Percentiles rank a stretch among this genome's conserved stretches.
These are phyloP conservation scores for Diploscapter pachys DNA, from an alignment of 1,140 invertebrate genomes.

Conservation along the genomic window DNA sequence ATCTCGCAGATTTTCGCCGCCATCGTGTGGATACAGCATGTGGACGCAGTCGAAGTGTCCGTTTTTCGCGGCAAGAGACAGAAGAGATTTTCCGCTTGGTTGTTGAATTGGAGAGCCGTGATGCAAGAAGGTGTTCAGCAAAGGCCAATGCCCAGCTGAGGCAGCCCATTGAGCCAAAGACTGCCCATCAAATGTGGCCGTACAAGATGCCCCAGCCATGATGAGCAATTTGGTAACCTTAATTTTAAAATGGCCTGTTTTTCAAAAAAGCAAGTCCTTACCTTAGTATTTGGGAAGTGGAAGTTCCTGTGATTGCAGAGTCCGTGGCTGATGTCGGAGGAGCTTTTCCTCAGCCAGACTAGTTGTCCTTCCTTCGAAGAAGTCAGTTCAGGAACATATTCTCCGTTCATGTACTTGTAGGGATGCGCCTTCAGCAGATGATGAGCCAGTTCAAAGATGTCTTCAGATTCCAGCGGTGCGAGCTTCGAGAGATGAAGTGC, in stretches of 20 bases:
- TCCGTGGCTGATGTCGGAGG: slow-evolving; percentile 75
- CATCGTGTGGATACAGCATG: slow-evolving; percentile 70
- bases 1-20: slow-evolving; percentile 68
- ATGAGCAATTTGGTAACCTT: slow-evolving; percentile 81
- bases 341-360: slow-evolving; percentile 78
- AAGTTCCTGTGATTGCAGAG: slow-evolving; percentile 81
- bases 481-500: slow-evolving; percentile 82
- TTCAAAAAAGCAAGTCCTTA: slow-evolving; percentile 41
- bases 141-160: slow-evolving; percentile 69
- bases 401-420: slow-evolving; percentile 66
- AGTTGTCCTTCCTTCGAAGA: slow-evolving; percentile 62
- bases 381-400: slow-evolving; percentile 63
- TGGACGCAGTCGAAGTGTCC: slow-evolving; percentile 83
- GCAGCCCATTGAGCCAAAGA: slow-evolving; percentile 10
- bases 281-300: slow-evolving; percentile 89
- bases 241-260: slow-evolving; percentile 6
- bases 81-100: slow-evolving; percentile 50
- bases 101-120: slow-evolving; percentile 67
- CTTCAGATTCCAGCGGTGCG: slow-evolving; percentile 77
- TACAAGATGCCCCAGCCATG: slow-evolving; percentile 73
- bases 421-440: slow-evolving; percentile 93
- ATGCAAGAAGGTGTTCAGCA: slow-evolving; percentile 75
- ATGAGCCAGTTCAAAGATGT: slow-evolving; percentile 85
- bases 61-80: slow-evolving; percentile 61
- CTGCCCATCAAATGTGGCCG: background rate